phyloP scores from a whole-genome alignment of 2,888 invertebrate genomes.

The Pachydiplax longipennis region DNA sequence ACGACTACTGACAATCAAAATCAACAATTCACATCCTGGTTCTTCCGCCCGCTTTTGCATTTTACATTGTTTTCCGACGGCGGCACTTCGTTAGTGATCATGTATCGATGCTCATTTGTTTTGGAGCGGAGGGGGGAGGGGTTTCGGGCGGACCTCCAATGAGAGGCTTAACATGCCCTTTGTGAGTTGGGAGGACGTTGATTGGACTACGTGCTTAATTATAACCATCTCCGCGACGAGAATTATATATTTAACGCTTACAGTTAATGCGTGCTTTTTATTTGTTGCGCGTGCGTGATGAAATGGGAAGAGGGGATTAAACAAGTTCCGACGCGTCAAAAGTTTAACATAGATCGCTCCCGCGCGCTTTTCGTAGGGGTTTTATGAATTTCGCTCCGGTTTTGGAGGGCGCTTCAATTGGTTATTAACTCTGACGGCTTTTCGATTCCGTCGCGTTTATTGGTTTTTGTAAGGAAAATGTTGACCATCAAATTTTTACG shows the following conservation, averaged over 20 bases:
- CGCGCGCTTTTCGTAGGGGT: neutral
- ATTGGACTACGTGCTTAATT: conserved; percentile 37
- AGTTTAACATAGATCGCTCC: neutral
- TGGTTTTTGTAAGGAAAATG: neutral
- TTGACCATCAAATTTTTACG: neutral
- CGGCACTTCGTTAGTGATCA: conserved; percentile 45
- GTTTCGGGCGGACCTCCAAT: neutral
- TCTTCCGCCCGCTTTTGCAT: conserved; percentile 42
- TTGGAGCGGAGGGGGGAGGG: conserved; percentile 1
- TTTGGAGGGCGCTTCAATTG: neutral
- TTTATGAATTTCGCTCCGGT: neutral
- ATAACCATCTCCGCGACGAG: conserved; percentile 29
- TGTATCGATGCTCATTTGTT: conserved; percentile 43
- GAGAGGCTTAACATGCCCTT: conserved; percentile 44
- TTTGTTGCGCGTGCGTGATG: conserved; percentile 8
- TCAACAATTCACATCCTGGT: conserved; percentile 44
- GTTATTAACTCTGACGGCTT: neutral
- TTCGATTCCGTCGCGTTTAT: neutral
- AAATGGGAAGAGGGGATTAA: conserved; percentile 12
- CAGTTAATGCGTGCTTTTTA: conserved; percentile 2
- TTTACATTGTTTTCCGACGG: conserved; percentile 41
- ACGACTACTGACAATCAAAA: conserved; percentile 43
- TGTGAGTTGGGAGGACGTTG: conserved; percentile 37
- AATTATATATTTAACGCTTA: conserved; percentile 28
- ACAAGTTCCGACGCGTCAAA: conserved; percentile 1